Evolutionary conservation across 2,113 vertebrate genomes (phyloP), one percentile per base, ranked within the genome.

Genomic region (Hemichromis elongatus): DNA sequence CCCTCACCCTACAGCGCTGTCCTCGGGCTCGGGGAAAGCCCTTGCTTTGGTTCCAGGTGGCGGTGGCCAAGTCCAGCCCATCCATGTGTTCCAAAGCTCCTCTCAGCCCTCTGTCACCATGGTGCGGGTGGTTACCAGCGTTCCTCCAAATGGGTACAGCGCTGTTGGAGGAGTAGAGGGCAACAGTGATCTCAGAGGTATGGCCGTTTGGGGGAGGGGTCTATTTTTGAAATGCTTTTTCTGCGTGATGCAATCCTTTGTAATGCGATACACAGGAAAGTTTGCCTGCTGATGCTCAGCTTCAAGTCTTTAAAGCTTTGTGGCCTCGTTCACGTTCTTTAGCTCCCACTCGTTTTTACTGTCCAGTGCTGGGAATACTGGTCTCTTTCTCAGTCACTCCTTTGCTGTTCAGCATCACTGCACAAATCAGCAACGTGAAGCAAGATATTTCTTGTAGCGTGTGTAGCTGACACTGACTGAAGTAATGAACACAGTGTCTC

Each of bases 91-190:
- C 24, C 98, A 99, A 18, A 90, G 10, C 80, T 4, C 88, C 21
- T 95, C 97, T 77, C 97, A 97, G 13, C 95, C 98, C 52, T 96
- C 98, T 0, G 96, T 99, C 91, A 98, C 98, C 89, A 99, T 99
- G 99, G 96, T 99, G 89, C 94, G 98, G 52, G 97, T 99, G 83
- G 96, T 99, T 77, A 98, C 97, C 92, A 95, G 96, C 45, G 93
- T 96, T 0, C 94, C 97, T 83, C 96, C 97, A 0, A 99, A 99
- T 0, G 99, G 99, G 3, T 99, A 99, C 95, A 97, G 97, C 87
- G 92, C 97, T 90, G 94, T 95, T 90, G 96, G 95, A 3, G 97
- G 96, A 26, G 81, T 93, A 5, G 97, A 95, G 85, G 9, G 94
- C 96, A 92, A 70, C 96, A 91, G 95, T 96, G 94, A 96, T 7